Evolutionary conservation across 2,888 invertebrate species (phyloP).

Genomic region (Caenorhabditis zanzibari): DNA sequence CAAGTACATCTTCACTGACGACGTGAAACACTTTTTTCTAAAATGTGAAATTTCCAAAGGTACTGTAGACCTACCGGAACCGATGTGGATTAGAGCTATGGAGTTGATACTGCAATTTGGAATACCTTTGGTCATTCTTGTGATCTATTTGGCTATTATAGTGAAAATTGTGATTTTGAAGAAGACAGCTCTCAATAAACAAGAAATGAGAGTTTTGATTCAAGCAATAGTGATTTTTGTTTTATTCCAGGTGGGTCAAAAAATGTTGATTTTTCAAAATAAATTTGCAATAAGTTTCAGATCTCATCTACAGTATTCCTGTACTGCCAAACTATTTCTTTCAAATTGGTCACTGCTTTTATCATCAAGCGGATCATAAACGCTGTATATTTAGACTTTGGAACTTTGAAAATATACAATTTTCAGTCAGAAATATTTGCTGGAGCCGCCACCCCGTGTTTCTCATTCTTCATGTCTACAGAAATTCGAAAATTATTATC

Average conservation of each 20-base stretch:
- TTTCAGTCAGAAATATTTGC: conserved; percentile 46
- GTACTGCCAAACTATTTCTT: conserved; percentile 38
- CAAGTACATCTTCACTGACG: conserved; percentile 1
- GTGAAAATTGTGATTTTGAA: conserved; percentile 39
- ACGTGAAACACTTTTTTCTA: neutral
- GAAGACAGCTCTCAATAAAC: conserved; percentile 13
- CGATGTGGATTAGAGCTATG: conserved; percentile 17
- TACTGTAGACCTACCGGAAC: conserved; percentile 3
- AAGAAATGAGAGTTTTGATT: conserved; percentile 36
- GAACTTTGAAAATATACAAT: neutral
- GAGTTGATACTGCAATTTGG: conserved; percentile 32
- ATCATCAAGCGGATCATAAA: conserved; percentile 55
- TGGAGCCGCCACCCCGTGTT: conserved; percentile 51
- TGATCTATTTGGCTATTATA: conserved; percentile 42
- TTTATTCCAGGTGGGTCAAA: conserved; percentile 37
- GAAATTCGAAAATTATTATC: conserved; percentile 39
- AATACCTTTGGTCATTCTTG: conserved; percentile 28
- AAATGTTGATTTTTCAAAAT: neutral
- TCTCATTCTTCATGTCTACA: conserved; percentile 50
- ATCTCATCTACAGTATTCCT: conserved; percentile 53
- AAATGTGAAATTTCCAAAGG: conserved; percentile 4
- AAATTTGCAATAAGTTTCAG: conserved; percentile 24
- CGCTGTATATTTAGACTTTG: conserved; percentile 21
- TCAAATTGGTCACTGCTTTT: conserved; percentile 29
- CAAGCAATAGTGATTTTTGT: conserved; percentile 40